A percentile compares a stretch with the other conserved stretches of the same genome.
Evolutionary conservation across 2,888 invertebrate species (phyloP).

Genomic region (Tetanocera ferruginea): DNA sequence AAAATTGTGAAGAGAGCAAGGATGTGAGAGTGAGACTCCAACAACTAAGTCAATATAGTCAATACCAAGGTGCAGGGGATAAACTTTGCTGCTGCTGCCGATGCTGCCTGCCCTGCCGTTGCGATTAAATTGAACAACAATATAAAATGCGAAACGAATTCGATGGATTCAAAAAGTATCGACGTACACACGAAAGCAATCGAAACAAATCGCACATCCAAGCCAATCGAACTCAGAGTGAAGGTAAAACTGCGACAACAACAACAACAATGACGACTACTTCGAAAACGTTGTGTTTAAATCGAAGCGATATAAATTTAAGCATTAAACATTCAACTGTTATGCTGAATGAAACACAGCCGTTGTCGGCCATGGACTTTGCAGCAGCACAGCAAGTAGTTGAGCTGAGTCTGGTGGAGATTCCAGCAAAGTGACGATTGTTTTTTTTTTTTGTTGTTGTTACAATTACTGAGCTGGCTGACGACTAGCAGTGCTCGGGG

Average conservation of each 20-base stretch:
- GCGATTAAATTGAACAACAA: neutral
- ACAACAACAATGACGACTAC: neutral
- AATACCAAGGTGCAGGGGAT: neutral
- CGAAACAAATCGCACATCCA: slow-evolving; percentile 9
- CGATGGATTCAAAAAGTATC: neutral
- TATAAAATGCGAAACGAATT: slow-evolving; percentile 9
- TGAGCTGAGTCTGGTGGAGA: neutral
- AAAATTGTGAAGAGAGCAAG: slow-evolving; percentile 30
- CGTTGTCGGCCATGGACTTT: neutral
- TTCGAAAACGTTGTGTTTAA: slow-evolving; percentile 30
- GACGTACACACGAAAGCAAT: neutral
- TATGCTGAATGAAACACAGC: slow-evolving; percentile 28
- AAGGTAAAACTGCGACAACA: neutral
- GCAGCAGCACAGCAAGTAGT: slow-evolving; percentile 19
- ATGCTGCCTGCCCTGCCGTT: neutral
- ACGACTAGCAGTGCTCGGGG: neutral
- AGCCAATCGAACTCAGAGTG: slow-evolving; percentile 2
- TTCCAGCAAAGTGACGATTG: slow-evolving; percentile 21
- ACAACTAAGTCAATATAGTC: slow-evolving; percentile 1
- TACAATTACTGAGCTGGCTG: slow-evolving; percentile 1
- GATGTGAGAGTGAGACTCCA: slow-evolving; percentile 30
- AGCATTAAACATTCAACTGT: slow-evolving; percentile 5
- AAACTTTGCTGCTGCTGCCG: neutral
- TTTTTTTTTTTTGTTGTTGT: slow-evolving; percentile 29
- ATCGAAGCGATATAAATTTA: slow-evolving; percentile 24